Evolutionary conservation across 2,113 vertebrate species (phyloP).

Genomic region (Catharus fuscescens): DNA sequence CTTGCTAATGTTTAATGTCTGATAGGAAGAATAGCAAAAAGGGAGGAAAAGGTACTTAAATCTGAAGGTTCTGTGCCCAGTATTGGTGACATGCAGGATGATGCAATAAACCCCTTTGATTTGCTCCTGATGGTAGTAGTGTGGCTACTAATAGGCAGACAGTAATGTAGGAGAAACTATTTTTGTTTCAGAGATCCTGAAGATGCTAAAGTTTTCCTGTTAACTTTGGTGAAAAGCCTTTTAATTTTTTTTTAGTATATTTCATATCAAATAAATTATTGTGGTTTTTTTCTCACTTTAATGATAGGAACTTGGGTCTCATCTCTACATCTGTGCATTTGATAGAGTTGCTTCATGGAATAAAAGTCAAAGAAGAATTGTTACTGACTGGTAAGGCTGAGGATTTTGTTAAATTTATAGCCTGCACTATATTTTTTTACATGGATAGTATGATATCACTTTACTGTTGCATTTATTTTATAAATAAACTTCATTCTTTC

Average conservation of each 20-base stretch:
- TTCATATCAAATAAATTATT: neutral
- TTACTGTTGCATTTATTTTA: neutral
- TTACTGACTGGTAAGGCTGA: constrained; percentile 71
- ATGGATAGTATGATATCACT: neutral
- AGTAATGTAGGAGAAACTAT: neutral
- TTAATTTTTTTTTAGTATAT: neutral
- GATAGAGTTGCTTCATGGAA: constrained; percentile 73
- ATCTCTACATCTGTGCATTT: constrained; percentile 65
- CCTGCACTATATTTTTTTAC: neutral
- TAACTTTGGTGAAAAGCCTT: neutral
- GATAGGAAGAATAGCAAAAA: neutral
- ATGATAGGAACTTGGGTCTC: constrained; percentile 71
- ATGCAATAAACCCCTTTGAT: neutral
- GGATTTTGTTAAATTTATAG: neutral
- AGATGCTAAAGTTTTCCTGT: neutral
- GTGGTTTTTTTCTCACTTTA: neutral
- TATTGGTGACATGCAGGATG: neutral
- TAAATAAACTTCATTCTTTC: neutral
- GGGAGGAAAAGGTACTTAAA: neutral
- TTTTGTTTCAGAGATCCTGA: neutral
- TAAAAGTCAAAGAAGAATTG: constrained; percentile 62
- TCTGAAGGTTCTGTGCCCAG: neutral
- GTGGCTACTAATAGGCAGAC: neutral
- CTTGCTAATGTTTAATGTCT: neutral
- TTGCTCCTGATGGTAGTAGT: neutral